phyloP scores from a whole-genome alignment of 2,797 vertebrate species.

The Rousettus madagascariensis region DNA sequence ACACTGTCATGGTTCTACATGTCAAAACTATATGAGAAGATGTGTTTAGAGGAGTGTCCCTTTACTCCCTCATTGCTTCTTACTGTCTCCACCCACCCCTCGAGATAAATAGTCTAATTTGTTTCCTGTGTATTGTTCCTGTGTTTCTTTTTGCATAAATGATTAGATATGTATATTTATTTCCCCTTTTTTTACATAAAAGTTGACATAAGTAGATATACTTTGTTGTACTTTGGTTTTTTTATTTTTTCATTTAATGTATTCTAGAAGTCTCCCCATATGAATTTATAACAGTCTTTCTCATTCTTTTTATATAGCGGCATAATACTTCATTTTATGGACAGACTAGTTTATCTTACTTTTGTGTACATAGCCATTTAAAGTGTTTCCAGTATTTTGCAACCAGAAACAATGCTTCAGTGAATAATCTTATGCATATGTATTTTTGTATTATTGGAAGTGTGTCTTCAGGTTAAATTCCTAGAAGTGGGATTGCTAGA shows the following conservation, averaged over 20 bases:
- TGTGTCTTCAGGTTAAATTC: neutral
- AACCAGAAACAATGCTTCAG: neutral
- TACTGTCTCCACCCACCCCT: neutral
- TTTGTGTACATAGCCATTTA: neutral
- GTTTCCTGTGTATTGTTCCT: neutral
- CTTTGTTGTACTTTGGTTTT: neutral
- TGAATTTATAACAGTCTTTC: neutral
- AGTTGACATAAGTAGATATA: neutral
- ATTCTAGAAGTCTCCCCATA: neutral
- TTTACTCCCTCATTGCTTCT: neutral
- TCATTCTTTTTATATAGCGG: neutral
- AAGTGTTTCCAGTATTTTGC: neutral
- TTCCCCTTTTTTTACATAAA: neutral
- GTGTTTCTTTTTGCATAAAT: neutral
- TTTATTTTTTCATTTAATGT: neutral
- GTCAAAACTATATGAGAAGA: neutral
- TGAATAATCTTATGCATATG: neutral
- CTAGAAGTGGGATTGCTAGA: neutral
- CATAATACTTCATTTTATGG: neutral
- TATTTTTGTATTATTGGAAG: neutral
- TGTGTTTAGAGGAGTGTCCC: neutral
- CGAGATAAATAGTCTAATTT: neutral
- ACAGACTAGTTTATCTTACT: neutral
- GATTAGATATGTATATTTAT: neutral
- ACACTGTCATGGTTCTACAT: neutral